phyloP scores from a whole-genome alignment of 2,113 vertebrate species.

The Scortum barcoo region DNA sequence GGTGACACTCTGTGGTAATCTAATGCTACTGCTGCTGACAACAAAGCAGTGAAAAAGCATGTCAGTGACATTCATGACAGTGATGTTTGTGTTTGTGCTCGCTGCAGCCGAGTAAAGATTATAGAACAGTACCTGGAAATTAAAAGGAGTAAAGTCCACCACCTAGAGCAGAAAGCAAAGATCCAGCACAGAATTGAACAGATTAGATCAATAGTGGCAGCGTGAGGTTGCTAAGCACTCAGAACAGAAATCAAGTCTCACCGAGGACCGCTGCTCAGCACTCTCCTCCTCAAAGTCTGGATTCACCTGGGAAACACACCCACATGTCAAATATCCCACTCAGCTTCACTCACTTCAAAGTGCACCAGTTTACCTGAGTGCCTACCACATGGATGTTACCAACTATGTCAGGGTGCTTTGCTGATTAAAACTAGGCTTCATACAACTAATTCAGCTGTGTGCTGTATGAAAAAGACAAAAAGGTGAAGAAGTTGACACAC shows the following conservation, averaged over 20 bases:
- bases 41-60: constrained; percentile 4
- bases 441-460: neutral
- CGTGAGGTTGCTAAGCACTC: constrained; percentile 15
- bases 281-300: constrained; percentile 95
- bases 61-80: neutral
- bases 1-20: constrained; percentile 64
- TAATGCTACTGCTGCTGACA: constrained; percentile 10
- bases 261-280: constrained; percentile 92
- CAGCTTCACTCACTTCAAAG: neutral
- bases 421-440: neutral
- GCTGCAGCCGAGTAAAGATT: constrained; percentile 24
- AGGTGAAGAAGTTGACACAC: constrained; percentile 53
- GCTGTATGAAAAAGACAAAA: neutral
- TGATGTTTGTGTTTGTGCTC: neutral
- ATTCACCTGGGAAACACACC: constrained; percentile 89
- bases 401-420: neutral
- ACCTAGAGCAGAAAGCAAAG: constrained; percentile 78
- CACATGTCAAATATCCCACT: constrained; percentile 4
- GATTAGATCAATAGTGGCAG: constrained; percentile 23
- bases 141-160: constrained; percentile 87
- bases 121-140: constrained; percentile 84
- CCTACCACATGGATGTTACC: neutral
- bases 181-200: constrained; percentile 45
- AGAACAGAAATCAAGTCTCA: constrained; percentile 79
- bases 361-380: no score